A percentile compares a stretch with the other conserved stretches of the same genome.
phyloP scores from a whole-genome alignment of 64 coral and sea anemone genomes.

The Stichodactyla mertensii region DNA sequence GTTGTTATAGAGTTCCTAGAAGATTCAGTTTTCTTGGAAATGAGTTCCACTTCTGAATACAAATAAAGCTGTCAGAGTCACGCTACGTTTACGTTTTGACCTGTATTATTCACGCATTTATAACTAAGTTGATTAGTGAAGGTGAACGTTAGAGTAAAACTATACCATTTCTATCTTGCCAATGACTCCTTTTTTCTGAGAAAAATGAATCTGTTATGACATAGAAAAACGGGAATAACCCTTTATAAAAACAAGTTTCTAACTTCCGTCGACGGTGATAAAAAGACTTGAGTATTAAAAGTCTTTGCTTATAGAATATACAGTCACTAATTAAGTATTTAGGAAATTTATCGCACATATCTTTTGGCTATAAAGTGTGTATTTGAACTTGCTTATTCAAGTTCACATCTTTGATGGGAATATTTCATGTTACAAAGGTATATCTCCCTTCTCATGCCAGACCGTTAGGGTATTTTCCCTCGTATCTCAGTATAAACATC shows the following conservation, averaged over 20 bases:
- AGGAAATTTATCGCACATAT: no score
- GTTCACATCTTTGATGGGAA: no score
- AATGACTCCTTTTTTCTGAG: neutral
- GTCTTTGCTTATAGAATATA: no score
- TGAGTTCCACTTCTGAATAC: neutral
- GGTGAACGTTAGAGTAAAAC: no score
- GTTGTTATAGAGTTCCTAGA: neutral
- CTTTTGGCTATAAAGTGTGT: no score
- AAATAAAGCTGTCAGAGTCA: neutral
- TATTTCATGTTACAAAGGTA: no score
- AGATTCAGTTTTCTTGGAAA: neutral
- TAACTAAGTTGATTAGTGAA: neutral
- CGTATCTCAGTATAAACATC: neutral
- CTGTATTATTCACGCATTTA: neutral
- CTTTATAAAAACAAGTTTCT: neutral
- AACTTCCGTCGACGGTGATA: no score
- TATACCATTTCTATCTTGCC: neutral
- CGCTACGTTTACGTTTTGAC: neutral
- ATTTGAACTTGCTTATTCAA: no score
- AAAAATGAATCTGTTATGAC: neutral
- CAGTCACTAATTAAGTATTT: no score
- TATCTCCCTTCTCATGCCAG: no score
- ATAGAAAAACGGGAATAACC: neutral
- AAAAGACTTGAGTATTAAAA: no score
- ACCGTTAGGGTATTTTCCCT: no score